A percentile compares a stretch with the other conserved stretches of the same genome.
These are phyloP conservation scores for Netta rufina DNA, from an alignment of 2,797 vertebrate genomes.

Conservation along the genomic window DNA sequence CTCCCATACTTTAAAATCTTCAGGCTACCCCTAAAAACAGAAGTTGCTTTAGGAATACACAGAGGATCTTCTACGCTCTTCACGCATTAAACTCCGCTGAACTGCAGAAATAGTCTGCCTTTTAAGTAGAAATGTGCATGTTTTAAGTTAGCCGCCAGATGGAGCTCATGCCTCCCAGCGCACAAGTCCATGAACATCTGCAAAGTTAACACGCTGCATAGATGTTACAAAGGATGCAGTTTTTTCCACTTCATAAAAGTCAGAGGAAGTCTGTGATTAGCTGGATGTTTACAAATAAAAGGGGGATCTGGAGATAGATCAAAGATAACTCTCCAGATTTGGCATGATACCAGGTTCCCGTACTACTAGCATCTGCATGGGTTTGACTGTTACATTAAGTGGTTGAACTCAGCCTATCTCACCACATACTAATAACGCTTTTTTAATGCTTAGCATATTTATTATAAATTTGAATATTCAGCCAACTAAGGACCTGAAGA, in stretches of 20 bases:
- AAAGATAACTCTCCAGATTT: constrained; percentile 18
- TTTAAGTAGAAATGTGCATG: neutral
- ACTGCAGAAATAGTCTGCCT: neutral
- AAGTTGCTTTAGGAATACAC: neutral
- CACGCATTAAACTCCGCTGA: neutral
- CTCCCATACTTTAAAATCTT: neutral
- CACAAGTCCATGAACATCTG: neutral
- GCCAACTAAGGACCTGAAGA: neutral
- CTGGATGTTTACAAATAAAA: constrained; percentile 59
- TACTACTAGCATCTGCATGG: neutral
- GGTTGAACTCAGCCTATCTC: neutral
- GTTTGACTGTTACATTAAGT: neutral
- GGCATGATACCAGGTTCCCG: neutral
- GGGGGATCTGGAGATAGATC: constrained; percentile 33
- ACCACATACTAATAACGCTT: neutral
- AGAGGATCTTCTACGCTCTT: neutral
- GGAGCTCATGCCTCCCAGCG: neutral
- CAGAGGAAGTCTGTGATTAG: constrained; percentile 46
- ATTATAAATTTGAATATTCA: constrained; percentile 17
- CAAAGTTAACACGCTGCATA: neutral
- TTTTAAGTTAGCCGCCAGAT: constrained; percentile 43
- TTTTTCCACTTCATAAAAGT: constrained; percentile 41
- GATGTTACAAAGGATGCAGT: neutral
- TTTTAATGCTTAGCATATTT: neutral
- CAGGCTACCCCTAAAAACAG: constrained; percentile 6